Evolutionary conservation across 2,888 invertebrate genomes (phyloP), one percentile per base, ranked within the genome.

Genomic region (Leptinotarsa tumamoca): DNA sequence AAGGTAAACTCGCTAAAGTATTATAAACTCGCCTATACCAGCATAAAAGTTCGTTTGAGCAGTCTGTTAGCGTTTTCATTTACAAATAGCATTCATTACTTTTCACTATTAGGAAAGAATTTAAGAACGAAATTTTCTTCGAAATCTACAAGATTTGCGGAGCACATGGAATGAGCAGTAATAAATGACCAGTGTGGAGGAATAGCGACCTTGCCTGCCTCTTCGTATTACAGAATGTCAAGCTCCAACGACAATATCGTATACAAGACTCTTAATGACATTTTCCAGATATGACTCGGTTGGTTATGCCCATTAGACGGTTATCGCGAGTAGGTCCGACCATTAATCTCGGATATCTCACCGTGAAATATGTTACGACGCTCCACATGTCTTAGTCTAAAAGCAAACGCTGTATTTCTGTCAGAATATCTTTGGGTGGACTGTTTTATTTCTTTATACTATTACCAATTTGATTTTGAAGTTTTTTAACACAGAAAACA

Each of bases 151-250:
- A 23, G 21, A 21, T 23, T 21, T 58, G 21, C 4, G 23, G 23
- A 58, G 58, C 23, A 58, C 58, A 18, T 33, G n/a, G 63, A 63
- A 63, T 63, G 63, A 63, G 63, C 27, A 43, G 43, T 27, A 63
- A 63, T 63, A 10, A 63, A n/a, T n/a, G 33, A 33, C 63, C 63
- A 43, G 33, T 33, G 43, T 18, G 2, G 43, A n/a, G 63, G n/a
- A 43, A 63, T 43, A 33, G 56, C 54, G 68, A 56, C 68, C 68
- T 68, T 68, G 68, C 54, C 56, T 13, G 27, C 4, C 52, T 54
- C 27, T 68, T 54, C 33, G 54, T 43, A 63, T 33, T 43, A 63
- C 63, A 43, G n/a, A 63, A 63, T n/a, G 63, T 63, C 63, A 33
- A 5, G 63, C 63, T 33, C 10, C 63, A 33, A 63, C 63, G 63